Base-by-base conservation (phyloP, 2,888 invertebrate genomes). In the Tridacna crocea region DNA sequence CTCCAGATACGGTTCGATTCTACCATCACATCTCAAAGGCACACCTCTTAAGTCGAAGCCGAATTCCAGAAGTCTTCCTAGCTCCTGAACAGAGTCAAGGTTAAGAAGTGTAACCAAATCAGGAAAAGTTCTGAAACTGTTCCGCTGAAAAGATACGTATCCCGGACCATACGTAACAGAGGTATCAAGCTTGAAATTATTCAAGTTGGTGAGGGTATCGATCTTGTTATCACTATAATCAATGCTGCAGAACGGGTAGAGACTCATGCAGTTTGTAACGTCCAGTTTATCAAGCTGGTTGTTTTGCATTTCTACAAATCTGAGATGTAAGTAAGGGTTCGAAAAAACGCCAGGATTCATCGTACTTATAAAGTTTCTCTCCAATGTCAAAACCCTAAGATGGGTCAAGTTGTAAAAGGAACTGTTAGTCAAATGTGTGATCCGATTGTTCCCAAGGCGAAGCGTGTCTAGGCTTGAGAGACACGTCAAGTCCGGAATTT, bases 141-240 rank as follows among this genome's bases (percentile, higher is more conserved):
- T 78, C 4, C 65, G 11, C 19, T 77, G 26, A 10, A 77, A 22
- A 17, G 26, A 15, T 0, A 83, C 75, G 58, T 48, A 66, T 0
- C 83, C 83, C 15, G 83, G 80, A 47, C 83, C 83, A 60, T 80
- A 83, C 36, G 65, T 77, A 22, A 61, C 63, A 47, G n/a, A n/a
- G 24, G 51, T 26, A 60, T 80, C 65, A 8, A 83, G 46, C 4
- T 48, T 66, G 46, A 68, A 80, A n/a, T 75, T 63, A 11, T 58
- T 27, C 22, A 15, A 48, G 58, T 83, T 83, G 10, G 66, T 66
- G 8, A 83, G 13, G 22, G 72, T 24, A 4, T 46, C 46, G 6
- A 83, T 78, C 12, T 75, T 24, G 46, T 80, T 80, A 17, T 55
- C 17, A 0, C 22, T 19, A 26, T 27, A 77, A 24, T 83, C 72